A percentile compares a stretch with the other conserved stretches of the same genome.
These are phyloP conservation scores for Drosophila ficusphila DNA, from an alignment of 1,140 invertebrate species.

Conservation along the genomic window DNA sequence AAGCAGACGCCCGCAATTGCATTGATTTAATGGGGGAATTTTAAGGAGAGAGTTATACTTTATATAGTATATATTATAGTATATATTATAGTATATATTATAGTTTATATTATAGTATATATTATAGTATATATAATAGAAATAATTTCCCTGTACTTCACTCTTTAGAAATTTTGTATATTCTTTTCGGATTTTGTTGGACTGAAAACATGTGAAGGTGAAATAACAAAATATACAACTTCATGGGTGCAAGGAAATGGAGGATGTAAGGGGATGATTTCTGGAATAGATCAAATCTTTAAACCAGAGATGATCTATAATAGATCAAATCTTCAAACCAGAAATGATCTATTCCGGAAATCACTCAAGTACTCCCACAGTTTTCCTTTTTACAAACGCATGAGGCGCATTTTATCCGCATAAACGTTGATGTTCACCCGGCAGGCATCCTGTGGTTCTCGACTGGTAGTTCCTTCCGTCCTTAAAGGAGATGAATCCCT, in stretches of 20 bases:
- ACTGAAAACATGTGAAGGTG: background rate
- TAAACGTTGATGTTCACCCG: slow-evolving; percentile 73
- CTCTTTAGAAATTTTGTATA: background rate
- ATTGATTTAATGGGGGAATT: slow-evolving; percentile 55
- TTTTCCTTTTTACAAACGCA: slow-evolving; percentile 32
- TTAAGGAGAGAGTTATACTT: background rate
- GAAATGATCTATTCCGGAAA: slow-evolving; percentile 14
- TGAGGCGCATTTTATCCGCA: slow-evolving; percentile 48
- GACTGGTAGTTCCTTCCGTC: background rate
- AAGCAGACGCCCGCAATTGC: slow-evolving; percentile 53
- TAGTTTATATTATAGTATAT: no score
- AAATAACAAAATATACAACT: background rate
- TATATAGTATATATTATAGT: background rate
- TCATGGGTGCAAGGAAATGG: background rate
- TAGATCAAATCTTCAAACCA: background rate
- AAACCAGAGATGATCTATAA: background rate
- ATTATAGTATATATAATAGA: no score
- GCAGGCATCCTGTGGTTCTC: slow-evolving; percentile 2
- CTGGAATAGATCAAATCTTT: background rate
- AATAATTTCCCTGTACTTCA: no score
- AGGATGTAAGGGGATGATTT: background rate
- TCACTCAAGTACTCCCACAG: background rate
- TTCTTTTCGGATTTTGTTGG: background rate
- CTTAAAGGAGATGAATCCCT: slow-evolving; percentile 5
- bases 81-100: no score